Evolutionary conservation across 2,888 invertebrate genomes (phyloP), one percentile per base, ranked within the genome.

Genomic region (Drymonia ruficornis): DNA sequence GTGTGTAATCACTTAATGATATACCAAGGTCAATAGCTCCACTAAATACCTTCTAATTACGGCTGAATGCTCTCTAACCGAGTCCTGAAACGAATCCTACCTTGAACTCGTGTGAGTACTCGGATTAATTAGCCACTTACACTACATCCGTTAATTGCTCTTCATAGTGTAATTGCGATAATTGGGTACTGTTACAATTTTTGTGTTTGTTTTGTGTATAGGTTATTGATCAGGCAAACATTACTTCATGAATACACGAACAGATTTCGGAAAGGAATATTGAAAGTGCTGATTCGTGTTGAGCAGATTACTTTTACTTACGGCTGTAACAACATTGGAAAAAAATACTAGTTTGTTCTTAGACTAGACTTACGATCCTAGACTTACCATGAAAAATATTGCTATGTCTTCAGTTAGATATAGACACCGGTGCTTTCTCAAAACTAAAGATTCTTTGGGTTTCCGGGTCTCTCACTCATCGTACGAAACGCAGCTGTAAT

Each of bases 81-180:
- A 40, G n/a, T 9, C n/a, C n/a, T 15, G 15, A 5, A 16, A 38
- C 40, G 12, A 52, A 46, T 44, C 28, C 34, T 29, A 40, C 58
- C 58, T 52, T 59, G 58, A 55, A 52, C 55, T 23, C 16, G 16
- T n/a, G 40, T 11, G 7, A 4, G 8, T 5, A 40, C 48, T 46
- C 56, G 49, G 15, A 40, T 16, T 63, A 61, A 72, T 70, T 50
- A 58, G 48, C 47, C 59, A 63, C 45, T 59, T 70, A 66, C 8
- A 58, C 47, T 53, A 53, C 59, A 52, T 48, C 19, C 44, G 63
- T 51, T 68, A 62, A 70, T 60, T 13, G 49, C 49, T 49, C 52
- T 49, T 53, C 44, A 29, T 48, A 49, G 23, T 40, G 50, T 50
- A 56, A 59, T 63, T 63, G 56, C 44, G 16, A 34, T 62, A 64